These are phyloP conservation scores for Falcunculus frontatus DNA, from an alignment of 2,113 vertebrate genomes.

Conservation along the genomic window DNA sequence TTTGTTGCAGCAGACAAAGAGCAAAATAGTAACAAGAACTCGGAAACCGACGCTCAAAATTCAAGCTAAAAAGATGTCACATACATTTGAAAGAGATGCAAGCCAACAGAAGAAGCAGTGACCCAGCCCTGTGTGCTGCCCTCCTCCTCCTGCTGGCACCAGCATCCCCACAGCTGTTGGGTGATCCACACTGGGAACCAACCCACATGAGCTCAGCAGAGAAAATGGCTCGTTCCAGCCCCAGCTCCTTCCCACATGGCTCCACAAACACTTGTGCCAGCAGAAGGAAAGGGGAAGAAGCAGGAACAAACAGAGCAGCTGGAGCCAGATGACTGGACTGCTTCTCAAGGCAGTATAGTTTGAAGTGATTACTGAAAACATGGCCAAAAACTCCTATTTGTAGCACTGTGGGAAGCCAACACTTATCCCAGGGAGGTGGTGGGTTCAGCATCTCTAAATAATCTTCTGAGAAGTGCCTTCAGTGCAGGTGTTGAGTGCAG, in stretches of 20 bases:
- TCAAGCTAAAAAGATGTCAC: neutral
- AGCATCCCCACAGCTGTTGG: neutral
- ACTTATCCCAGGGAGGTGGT: neutral
- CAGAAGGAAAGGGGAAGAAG: neutral
- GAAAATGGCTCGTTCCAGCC: neutral
- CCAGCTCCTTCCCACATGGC: neutral
- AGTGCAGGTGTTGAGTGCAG: neutral
- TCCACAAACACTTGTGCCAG: neutral
- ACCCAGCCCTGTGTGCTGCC: neutral
- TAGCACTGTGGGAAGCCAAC: neutral
- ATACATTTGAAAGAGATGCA: neutral
- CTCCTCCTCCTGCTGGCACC: neutral
- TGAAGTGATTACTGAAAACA: neutral
- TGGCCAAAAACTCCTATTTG: neutral
- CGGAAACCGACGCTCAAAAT: neutral
- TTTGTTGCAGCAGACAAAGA: neutral
- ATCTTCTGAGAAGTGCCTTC: neutral
- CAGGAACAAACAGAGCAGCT: conserved; percentile 16
- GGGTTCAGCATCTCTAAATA: neutral
- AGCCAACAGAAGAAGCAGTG: neutral
- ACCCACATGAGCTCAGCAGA: neutral
- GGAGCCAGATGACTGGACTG: neutral
- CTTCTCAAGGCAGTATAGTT: neutral
- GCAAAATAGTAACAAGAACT: neutral
- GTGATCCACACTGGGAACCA: neutral